These are phyloP conservation scores for Pygmarrhopalites habei DNA, from an alignment of 1,140 invertebrate species.

Conservation along the genomic window DNA sequence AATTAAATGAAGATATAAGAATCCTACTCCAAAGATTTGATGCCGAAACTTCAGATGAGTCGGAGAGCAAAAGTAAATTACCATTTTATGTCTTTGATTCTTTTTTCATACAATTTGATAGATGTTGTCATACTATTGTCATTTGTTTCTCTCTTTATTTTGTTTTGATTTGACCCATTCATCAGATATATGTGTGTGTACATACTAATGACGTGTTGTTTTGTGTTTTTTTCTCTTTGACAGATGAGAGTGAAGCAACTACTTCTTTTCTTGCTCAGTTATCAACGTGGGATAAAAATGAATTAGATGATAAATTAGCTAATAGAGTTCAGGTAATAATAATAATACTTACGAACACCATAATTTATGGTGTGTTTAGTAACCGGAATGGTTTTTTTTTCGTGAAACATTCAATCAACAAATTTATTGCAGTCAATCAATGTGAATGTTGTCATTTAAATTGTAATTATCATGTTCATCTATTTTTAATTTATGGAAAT, in stretches of 20 bases:
- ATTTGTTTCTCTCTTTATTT: too few species aligned
- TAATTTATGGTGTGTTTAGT: too few species aligned
- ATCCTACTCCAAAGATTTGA: slow-evolving; percentile 91
- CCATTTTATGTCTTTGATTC: too few species aligned
- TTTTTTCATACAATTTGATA: too few species aligned
- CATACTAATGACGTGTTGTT: slow-evolving; percentile 1
- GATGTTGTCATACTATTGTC: too few species aligned
- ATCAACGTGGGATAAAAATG: slow-evolving; percentile 97
- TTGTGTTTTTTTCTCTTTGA: slow-evolving; percentile 46
- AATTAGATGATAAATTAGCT: slow-evolving; percentile 89
- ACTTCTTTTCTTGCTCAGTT: slow-evolving; percentile 92
- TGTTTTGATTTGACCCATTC: not conserved
- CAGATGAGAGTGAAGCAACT: slow-evolving; percentile 94
- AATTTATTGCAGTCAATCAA: too few species aligned
- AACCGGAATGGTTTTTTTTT: too few species aligned
- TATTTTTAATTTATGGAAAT: too few species aligned
- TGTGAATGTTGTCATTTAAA: too few species aligned
- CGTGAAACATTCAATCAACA: too few species aligned
- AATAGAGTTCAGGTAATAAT: slow-evolving; percentile 74
- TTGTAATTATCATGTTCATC: not conserved
- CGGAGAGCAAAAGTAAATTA: slow-evolving; percentile 84
- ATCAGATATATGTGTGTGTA: not conserved
- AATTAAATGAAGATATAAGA: slow-evolving; percentile 92
- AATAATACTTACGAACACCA: too few species aligned
- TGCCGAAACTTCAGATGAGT: slow-evolving; percentile 93